Conservation (phyloP, 2,797 vertebrate genomes). For the Lagocephalus sceleratus region DNA sequence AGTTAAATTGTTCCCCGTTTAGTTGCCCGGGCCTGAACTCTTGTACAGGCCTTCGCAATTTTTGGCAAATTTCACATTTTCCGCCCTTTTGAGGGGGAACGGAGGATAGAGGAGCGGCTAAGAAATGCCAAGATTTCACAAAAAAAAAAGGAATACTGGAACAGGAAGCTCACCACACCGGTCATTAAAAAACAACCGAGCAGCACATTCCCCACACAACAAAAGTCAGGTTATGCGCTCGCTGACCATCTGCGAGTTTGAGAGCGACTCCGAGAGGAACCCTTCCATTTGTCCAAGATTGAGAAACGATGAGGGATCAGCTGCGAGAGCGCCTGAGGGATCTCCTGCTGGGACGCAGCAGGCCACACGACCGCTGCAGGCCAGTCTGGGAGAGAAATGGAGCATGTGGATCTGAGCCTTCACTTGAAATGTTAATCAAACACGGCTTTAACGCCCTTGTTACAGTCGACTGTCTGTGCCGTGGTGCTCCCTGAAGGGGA, state of each 20-base stretch:
- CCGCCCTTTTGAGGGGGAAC: conserved; percentile 28
- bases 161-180: neutral
- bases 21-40: conserved; percentile 18
- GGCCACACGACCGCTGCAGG: conserved; percentile 9
- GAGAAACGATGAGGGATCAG: conserved; percentile 2
- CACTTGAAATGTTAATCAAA: conserved; percentile 46
- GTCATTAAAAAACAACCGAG: neutral
- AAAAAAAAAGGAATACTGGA: conserved; percentile 19
- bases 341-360: conserved; percentile 39
- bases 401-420: conserved; percentile 29
- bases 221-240: too few relatives aligned
- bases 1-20: neutral
- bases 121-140: neutral
- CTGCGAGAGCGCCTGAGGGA: conserved; percentile 17
- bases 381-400: conserved; percentile 34
- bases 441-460: neutral
- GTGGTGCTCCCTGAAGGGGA: too few relatives aligned
- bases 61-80: conserved; percentile 36
- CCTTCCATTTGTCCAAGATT: conserved; percentile 16
- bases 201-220: too few relatives aligned
- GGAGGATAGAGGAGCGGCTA: conserved; percentile 42
- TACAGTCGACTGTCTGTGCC: neutral
- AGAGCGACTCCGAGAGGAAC: conserved; percentile 13
- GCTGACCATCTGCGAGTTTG: neutral
- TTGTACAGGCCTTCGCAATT: conserved; percentile 18